Conservation (phyloP, 2,797 vertebrate species). For the Cyclura pinguis region DNA sequence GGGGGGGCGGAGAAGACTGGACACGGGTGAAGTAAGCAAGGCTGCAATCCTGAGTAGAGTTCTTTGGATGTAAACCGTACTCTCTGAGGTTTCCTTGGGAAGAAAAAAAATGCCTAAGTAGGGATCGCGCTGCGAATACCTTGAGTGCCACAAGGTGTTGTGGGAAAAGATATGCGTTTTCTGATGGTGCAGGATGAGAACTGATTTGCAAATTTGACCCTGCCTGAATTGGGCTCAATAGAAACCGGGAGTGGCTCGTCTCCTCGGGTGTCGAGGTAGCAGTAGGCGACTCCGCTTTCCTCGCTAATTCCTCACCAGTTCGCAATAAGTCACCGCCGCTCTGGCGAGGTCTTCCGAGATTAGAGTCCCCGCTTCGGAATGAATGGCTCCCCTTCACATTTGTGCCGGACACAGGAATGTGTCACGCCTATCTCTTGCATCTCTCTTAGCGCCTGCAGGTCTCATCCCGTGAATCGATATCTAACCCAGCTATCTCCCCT, state of each 20-base stretch:
- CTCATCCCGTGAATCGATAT: not conserved
- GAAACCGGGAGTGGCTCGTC: not conserved
- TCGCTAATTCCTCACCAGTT: not conserved
- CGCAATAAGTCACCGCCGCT: no score
- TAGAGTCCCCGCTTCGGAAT: no score
- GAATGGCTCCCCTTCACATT: no score
- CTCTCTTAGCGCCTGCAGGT: not conserved
- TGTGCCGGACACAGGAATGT: not conserved
- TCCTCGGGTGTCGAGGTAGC: not conserved
- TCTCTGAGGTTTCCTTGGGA: no score
- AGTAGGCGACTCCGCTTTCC: no score
- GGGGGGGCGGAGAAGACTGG: no score
- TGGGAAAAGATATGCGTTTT: not conserved
- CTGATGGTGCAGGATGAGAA: no score
- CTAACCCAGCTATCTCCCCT: not conserved
- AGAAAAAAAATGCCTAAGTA: no score
- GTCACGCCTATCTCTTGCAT: not conserved
- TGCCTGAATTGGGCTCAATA: not conserved
- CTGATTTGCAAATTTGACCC: not conserved
- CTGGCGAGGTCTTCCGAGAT: no score
- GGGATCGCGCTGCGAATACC: not conserved
- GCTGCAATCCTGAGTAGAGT: no score
- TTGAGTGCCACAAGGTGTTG: not conserved
- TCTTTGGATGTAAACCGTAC: no score
- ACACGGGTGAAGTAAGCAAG: no score